These are phyloP conservation scores for Odocoileus hemionus DNA, from an alignment of 2,113 vertebrate species.

Conservation along the genomic window DNA sequence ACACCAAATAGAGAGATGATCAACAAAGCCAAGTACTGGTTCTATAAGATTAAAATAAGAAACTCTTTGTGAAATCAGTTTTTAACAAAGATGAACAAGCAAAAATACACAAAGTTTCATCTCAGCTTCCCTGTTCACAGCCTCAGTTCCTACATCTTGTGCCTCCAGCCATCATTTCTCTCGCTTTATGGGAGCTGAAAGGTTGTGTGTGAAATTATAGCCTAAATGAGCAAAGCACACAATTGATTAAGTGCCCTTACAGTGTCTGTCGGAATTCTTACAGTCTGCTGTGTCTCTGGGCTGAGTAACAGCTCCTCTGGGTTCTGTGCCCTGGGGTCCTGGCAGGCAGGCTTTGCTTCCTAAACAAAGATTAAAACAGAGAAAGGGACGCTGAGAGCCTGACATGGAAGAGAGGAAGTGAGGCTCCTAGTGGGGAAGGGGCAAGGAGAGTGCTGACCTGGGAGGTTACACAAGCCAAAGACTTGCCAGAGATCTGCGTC, in stretches of 20 bases:
- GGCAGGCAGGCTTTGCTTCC: background rate
- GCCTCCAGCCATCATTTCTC: too few relatives aligned
- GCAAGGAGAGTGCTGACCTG: fast-evolving
- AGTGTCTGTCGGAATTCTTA: background rate
- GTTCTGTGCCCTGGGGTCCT: background rate
- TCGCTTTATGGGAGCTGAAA: background rate
- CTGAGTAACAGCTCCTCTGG: background rate
- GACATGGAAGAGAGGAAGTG: background rate
- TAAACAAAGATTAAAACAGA: background rate
- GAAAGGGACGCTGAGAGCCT: background rate
- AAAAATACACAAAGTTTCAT: background rate
- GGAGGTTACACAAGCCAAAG: background rate
- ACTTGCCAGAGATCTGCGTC: fast-evolving
- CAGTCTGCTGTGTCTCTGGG: background rate
- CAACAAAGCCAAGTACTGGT: background rate
- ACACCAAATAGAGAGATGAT: background rate
- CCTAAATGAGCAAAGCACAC: background rate
- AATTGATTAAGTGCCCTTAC: background rate
- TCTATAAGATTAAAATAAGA: background rate
- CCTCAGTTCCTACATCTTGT: background rate
- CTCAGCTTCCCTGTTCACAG: background rate
- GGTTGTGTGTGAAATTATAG: background rate
- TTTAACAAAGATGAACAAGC: background rate
- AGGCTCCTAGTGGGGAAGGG: background rate
- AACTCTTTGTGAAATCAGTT: background rate